Evolutionary conservation across 2,888 invertebrate species (phyloP).

Genomic region (Copidosoma aretas): DNA sequence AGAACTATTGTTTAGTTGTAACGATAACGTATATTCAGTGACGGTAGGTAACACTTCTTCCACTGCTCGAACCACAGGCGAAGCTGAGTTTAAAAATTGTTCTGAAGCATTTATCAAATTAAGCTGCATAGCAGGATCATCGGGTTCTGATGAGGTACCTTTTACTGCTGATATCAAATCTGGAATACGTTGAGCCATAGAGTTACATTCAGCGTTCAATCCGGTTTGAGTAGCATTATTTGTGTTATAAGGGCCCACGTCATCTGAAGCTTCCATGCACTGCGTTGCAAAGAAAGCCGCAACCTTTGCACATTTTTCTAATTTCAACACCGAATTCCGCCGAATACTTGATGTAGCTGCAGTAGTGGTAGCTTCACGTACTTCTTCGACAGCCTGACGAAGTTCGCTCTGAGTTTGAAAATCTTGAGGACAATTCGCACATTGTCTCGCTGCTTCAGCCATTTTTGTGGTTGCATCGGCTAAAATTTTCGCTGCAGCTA

Average conservation of each 20-base stretch:
- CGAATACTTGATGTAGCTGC: conserved; percentile 82
- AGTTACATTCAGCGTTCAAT: conserved; percentile 75
- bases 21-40: conserved; percentile 76
- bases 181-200: conserved; percentile 80
- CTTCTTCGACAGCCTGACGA: conserved; percentile 87
- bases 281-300: conserved; percentile 90
- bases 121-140: conserved; percentile 78
- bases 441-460: conserved; percentile 91
- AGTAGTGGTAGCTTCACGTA: conserved; percentile 86
- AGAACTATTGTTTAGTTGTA: conserved; percentile 75
- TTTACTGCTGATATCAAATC: conserved; percentile 81
- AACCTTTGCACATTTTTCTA: conserved; percentile 75
- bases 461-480: no score
- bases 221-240: conserved; percentile 75
- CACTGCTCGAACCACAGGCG: conserved; percentile 71
- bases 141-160: conserved; percentile 72
- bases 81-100: conserved; percentile 77
- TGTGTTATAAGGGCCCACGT: conserved; percentile 77
- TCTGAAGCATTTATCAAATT: conserved; percentile 84
- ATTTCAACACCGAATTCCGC: conserved; percentile 69
- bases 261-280: conserved; percentile 87
- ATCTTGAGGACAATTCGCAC: conserved; percentile 85
- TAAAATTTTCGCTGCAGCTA: no score
- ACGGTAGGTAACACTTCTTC: conserved; percentile 85
- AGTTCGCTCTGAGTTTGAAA: conserved; percentile 83